Base-by-base conservation (phyloP, 2,797 vertebrate genomes). In the Masticophis lateralis region DNA sequence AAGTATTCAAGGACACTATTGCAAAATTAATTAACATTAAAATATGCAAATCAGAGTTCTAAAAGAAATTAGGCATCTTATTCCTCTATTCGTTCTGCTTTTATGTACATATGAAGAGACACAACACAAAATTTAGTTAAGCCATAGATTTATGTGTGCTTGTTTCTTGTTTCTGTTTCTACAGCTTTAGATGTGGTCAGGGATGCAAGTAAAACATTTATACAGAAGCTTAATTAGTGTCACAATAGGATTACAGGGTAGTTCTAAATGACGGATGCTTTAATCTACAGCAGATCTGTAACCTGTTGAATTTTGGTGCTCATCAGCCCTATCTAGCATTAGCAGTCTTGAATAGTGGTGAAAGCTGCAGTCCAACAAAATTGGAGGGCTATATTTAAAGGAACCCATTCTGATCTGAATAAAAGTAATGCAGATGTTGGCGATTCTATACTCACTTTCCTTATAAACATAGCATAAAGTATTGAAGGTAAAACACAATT, bases 1-100 rank as follows among this genome's bases (percentile, higher is more conserved):
- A 90, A 27, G 61, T 93, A 69, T 88, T 92, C 0, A 94, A 69
- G 94, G 88, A 94, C 61, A 1, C 61, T 3, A 91, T 95, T 94
- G 66, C 63, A 0, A 63, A 91, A 94, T 60, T 14, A 37, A 60
- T 27, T 56, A 89, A 94, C 56, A 57, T 93, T 94, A 95, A 87
- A 53, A 28, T 0, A 0, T 94, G 66, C 51, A 61, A 83, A 47
- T 83, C 16, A 5, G 10, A 59, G 18, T 83, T 83, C 37, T 83
- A 83, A 83, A 25, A 83, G 20, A 83, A 83, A 83, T 47, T 83
- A 83, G 37, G 37, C 74, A 47, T 83, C 37, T 83, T 22, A 25
- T 83, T 83, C 74, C 74, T 83, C 20, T 83, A 25, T 37, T 25
- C 10, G 1, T 83, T 83, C 37, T 25, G 37, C 74, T 83, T 79